phyloP scores from a whole-genome alignment of 2,888 invertebrate species.

The Rugalucina vietnamica region DNA sequence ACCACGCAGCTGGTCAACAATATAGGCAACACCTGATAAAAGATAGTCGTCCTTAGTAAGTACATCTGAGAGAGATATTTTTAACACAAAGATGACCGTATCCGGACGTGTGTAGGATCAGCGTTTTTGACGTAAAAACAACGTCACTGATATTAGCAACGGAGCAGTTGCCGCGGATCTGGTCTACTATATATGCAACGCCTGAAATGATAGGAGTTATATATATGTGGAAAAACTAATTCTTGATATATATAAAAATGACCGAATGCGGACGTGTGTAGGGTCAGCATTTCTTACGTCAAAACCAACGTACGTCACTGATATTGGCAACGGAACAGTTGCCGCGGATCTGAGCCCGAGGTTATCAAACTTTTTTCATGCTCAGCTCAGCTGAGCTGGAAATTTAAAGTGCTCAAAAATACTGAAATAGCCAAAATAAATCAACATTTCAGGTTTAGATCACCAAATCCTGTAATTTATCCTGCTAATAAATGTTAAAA shows the following conservation, averaged over 20 bases:
- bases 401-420: too few relatives aligned
- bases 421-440: too few relatives aligned
- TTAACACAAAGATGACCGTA: too few relatives aligned
- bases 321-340: slow-evolving; percentile 66
- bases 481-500: too few relatives aligned
- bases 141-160: slow-evolving; percentile 49
- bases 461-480: too few relatives aligned
- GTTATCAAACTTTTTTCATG: too few relatives aligned
- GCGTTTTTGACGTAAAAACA: slow-evolving; percentile 63
- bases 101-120: slow-evolving; percentile 59
- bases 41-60: too few relatives aligned
- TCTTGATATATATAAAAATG: too few relatives aligned
- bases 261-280: slow-evolving; percentile 63
- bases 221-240: too few relatives aligned
- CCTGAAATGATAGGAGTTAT: slow-evolving; percentile 57
- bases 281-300: slow-evolving; percentile 60
- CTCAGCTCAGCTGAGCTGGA: too few relatives aligned
- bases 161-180: slow-evolving; percentile 65
- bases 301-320: slow-evolving; percentile 52
- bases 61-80: too few relatives aligned
- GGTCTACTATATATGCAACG: slow-evolving; percentile 69
- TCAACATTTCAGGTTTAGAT: too few relatives aligned
- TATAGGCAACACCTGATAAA: slow-evolving; percentile 68
- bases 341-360: slow-evolving; percentile 54
- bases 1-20: slow-evolving; percentile 62